Evolutionary conservation across 2,113 vertebrate species (phyloP).

Genomic region (Seriola aureovittata): DNA sequence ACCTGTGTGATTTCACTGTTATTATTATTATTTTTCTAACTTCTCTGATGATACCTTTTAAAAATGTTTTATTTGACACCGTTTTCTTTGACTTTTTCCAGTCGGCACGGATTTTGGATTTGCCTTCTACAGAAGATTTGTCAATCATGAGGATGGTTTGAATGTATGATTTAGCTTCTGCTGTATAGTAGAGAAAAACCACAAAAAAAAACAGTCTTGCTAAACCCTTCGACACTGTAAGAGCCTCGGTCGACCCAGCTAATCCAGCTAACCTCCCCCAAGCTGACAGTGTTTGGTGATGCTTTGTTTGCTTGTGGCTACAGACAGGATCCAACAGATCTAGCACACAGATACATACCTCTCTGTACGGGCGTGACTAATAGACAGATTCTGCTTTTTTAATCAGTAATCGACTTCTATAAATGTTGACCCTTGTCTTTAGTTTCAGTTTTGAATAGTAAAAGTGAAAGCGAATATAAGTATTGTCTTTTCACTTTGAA

Average conservation of each 20-base stretch:
- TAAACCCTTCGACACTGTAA: constrained; percentile 4
- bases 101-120: constrained; percentile 90
- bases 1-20: not conserved
- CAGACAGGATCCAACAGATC: constrained; percentile 35
- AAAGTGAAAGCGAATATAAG: not conserved
- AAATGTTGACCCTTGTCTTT: not conserved
- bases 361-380: not conserved
- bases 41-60: not conserved
- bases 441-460: constrained; percentile 1
- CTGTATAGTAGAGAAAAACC: not conserved
- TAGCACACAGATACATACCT: not conserved
- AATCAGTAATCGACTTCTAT: not conserved
- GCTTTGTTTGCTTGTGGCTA: constrained; percentile 12
- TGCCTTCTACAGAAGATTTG: constrained; percentile 92
- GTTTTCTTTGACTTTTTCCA: constrained; percentile 66
- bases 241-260: not conserved
- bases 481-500: not conserved
- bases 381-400: not conserved
- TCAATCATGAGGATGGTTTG: constrained; percentile 69
- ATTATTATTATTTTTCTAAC: not conserved
- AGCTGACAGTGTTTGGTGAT: not conserved
- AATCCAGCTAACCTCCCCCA: constrained; percentile 3
- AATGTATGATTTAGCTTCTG: constrained; percentile 60
- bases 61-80: not conserved
- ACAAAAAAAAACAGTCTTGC: not conserved